Percentiles rank a stretch among this genome's conserved stretches.
phyloP scores from a whole-genome alignment of 1,140 invertebrate species.

The Portunus trituberculatus region DNA sequence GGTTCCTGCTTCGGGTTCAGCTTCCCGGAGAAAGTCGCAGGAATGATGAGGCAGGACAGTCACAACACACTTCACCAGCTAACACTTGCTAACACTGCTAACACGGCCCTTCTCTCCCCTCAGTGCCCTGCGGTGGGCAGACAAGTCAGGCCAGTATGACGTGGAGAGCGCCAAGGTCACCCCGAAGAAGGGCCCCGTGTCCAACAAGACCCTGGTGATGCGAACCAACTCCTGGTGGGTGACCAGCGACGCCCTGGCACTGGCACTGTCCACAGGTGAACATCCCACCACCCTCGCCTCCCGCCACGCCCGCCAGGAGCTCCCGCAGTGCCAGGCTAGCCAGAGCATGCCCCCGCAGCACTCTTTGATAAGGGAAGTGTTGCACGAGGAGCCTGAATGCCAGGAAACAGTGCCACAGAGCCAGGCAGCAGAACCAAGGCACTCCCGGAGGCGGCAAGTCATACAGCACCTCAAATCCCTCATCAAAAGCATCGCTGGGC shows the following conservation, averaged over 20 bases:
- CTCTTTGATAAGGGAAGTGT: neutral
- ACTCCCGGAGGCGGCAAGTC: neutral
- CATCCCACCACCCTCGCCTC: too few relatives aligned
- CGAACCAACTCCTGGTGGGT: constrained; percentile 68
- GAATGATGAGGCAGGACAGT: neutral
- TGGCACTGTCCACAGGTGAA: constrained; percentile 1
- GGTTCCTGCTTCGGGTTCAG: too few relatives aligned
- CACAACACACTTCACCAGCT: too few relatives aligned
- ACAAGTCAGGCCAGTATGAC: constrained; percentile 62
- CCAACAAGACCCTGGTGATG: constrained; percentile 60
- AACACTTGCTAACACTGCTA: neutral
- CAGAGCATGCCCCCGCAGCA: neutral
- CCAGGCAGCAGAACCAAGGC: neutral
- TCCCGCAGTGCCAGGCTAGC: neutral
- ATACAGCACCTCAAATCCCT: neutral
- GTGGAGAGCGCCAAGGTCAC: constrained; percentile 55
- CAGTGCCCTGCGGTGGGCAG: constrained; percentile 23
- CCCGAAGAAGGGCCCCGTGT: constrained; percentile 31
- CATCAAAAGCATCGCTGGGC: neutral
- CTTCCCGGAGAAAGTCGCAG: neutral
- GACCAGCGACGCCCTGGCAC: constrained; percentile 58
- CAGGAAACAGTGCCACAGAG: too few relatives aligned
- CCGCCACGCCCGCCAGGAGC: neutral
- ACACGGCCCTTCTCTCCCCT: neutral
- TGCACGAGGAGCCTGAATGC: too few relatives aligned